Evolutionary conservation across 2,797 vertebrate genomes (phyloP).

Genomic region (Dendrocincla fuliginosa): DNA sequence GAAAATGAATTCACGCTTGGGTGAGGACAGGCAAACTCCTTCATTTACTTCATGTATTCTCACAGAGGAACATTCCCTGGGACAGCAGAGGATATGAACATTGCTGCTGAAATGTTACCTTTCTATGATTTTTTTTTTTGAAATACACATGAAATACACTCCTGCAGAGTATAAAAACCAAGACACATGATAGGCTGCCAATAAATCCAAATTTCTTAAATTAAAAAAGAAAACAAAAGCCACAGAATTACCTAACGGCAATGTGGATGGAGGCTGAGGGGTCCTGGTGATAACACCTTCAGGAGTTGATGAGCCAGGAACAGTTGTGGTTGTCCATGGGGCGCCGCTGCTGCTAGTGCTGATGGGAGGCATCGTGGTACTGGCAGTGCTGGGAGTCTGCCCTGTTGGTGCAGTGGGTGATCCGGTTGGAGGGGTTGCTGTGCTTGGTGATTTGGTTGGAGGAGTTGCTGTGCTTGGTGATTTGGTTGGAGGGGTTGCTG

Average conservation of each 20-base stretch:
- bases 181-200: background rate
- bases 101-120: background rate
- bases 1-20: background rate
- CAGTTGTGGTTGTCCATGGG: fast-evolving
- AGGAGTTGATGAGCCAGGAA: background rate
- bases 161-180: background rate
- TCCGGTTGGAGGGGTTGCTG: no score
- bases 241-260: background rate
- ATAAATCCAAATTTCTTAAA: background rate
- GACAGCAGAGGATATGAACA: background rate
- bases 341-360: no score
- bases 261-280: fast-evolving
- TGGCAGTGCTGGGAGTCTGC: no score
- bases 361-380: no score
- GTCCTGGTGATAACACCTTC: fast-evolving
- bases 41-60: background rate
- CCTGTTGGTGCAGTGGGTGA: no score
- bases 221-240: background rate
- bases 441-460: no score
- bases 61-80: background rate
- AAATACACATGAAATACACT: background rate
- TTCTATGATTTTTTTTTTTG: background rate
- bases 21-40: background rate
- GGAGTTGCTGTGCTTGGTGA: no score
- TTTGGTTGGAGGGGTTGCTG: no score